Conservation (phyloP, 53 echinoderm and acorn worm genomes). For the Patiria pectinifera region DNA sequence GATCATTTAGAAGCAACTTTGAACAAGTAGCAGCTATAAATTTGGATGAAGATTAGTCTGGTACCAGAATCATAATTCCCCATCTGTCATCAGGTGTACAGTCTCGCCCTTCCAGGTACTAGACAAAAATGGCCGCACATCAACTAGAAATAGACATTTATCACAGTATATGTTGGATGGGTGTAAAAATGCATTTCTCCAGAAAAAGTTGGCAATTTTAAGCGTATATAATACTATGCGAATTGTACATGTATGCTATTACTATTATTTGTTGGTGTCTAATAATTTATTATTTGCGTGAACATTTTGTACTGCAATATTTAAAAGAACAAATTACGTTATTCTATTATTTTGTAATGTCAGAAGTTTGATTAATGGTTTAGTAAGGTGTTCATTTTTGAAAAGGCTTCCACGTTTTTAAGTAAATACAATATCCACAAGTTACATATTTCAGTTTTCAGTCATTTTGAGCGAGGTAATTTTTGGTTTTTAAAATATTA, state of each 20-base stretch:
- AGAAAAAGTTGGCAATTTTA: not conserved
- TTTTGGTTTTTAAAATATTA: not conserved
- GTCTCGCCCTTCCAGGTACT: not conserved
- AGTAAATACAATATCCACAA: not conserved
- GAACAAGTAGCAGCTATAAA: not conserved
- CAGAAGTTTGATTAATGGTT: not conserved
- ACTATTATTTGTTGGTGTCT: conserved; percentile 9
- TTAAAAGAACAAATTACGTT: not conserved
- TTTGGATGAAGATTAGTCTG: not conserved
- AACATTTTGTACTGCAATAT: conserved; percentile 45
- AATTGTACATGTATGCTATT: not conserved
- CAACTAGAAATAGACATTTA: not conserved
- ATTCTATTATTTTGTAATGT: conserved; percentile 22
- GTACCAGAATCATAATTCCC: not conserved
- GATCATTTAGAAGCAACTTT: too few relatives aligned
- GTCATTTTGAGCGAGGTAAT: not conserved
- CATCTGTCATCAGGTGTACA: not conserved
- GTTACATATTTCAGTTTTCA: not conserved
- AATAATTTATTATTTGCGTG: conserved; percentile 53
- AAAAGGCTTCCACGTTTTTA: conserved; percentile 12
- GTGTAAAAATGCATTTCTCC: too few relatives aligned
- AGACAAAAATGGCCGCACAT: not conserved
- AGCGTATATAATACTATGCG: conserved; percentile 21
- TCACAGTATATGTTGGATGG: not conserved
- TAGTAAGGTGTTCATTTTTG: not conserved